A percentile compares a stretch with the other conserved stretches of the same genome.
These are phyloP conservation scores for Conger conger DNA, from an alignment of 2,113 vertebrate species.

Conservation along the genomic window DNA sequence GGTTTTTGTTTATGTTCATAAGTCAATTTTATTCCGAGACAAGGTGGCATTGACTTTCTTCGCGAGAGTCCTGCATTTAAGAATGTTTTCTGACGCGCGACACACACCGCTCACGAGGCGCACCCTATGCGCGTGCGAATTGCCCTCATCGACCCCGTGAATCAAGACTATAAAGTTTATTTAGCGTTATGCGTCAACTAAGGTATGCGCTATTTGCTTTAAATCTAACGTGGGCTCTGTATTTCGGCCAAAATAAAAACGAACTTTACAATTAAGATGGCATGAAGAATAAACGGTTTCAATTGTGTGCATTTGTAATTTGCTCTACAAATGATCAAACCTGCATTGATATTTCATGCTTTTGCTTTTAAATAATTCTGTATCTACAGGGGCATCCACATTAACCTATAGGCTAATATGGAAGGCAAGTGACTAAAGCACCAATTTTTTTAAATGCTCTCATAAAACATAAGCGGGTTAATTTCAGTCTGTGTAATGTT, in stretches of 20 bases:
- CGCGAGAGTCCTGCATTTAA: background rate
- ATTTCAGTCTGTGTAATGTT: background rate
- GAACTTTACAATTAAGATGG: background rate
- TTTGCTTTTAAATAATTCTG: too few species aligned
- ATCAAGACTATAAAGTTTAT: background rate
- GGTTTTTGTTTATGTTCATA: background rate
- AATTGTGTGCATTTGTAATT: too few species aligned
- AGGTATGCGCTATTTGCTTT: background rate
- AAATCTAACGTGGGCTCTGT: background rate
- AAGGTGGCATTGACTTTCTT: background rate
- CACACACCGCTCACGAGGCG: background rate
- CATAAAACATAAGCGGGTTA: background rate
- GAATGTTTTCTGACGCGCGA: background rate
- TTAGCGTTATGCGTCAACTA: background rate
- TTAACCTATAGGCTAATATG: too few species aligned
- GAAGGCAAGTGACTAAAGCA: background rate
- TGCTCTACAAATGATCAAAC: too few species aligned
- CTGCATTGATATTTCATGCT: too few species aligned
- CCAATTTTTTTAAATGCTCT: too few species aligned
- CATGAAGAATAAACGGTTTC: too few species aligned
- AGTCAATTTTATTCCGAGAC: background rate
- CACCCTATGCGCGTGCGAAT: background rate
- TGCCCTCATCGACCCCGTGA: background rate
- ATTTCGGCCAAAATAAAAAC: background rate
- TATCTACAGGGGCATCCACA: too few species aligned